Percentiles rank a stretch among this genome's conserved stretches.
Conservation (phyloP, 1,140 invertebrate genomes). For the Orussus abietinus region DNA sequence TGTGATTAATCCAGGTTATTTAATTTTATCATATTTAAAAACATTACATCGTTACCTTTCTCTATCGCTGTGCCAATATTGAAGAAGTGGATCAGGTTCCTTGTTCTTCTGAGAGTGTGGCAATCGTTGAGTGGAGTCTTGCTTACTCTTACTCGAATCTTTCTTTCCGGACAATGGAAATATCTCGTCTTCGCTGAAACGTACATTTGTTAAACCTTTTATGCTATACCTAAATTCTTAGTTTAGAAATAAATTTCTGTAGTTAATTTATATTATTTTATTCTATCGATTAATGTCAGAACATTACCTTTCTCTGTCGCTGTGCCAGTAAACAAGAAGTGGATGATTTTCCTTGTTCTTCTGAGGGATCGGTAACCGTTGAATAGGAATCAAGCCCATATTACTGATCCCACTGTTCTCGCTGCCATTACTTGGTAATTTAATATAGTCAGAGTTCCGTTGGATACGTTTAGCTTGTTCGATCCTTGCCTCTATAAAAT, state of each 20-base stretch:
- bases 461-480: slow-evolving; percentile 58
- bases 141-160: slow-evolving; percentile 50
- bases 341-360: slow-evolving; percentile 57
- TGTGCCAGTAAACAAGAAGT: slow-evolving; percentile 56
- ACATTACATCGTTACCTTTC: no score
- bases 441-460: slow-evolving; percentile 55
- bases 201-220: no score
- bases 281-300: no score
- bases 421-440: slow-evolving; percentile 46
- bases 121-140: slow-evolving; percentile 61
- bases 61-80: no score
- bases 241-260: no score
- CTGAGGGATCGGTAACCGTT: slow-evolving; percentile 58
- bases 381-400: slow-evolving; percentile 55
- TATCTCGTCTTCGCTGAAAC: slow-evolving; percentile 57
- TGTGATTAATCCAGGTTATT: not conserved
- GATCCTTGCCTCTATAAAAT: slow-evolving; percentile 52
- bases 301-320: slow-evolving; percentile 45
- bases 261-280: no score
- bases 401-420: slow-evolving; percentile 31
- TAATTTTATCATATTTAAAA: not conserved
- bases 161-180: slow-evolving; percentile 54
- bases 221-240: no score
- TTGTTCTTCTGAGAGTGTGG: no score
- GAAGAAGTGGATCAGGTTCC: no score